Evolutionary conservation across 2,113 vertebrate genomes (phyloP).

Genomic region (Melanerpes aurifrons): DNA sequence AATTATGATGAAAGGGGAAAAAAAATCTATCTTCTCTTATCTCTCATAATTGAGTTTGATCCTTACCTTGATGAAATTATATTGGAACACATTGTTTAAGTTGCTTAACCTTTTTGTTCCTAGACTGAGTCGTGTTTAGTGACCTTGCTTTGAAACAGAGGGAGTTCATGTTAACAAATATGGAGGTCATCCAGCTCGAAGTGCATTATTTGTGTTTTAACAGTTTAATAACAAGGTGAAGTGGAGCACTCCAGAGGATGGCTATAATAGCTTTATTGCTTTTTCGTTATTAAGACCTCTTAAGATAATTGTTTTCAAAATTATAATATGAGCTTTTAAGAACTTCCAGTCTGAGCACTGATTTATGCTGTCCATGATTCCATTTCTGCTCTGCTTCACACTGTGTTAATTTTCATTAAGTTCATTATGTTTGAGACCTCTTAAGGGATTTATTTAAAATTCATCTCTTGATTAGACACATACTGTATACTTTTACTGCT

Average conservation of each 20-base stretch:
- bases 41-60: slow-evolving; percentile 65
- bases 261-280: slow-evolving; percentile 67
- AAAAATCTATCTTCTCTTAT: slow-evolving; percentile 53
- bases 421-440: slow-evolving; percentile 79
- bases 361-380: slow-evolving; percentile 69
- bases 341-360: slow-evolving; percentile 57
- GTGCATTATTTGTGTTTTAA: slow-evolving; percentile 70
- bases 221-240: slow-evolving; percentile 77
- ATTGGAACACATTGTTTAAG: slow-evolving; percentile 57
- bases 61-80: slow-evolving; percentile 59
- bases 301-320: slow-evolving; percentile 81
- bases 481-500: slow-evolving; percentile 68
- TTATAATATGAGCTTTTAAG: slow-evolving; percentile 71
- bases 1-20: slow-evolving; percentile 49
- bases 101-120: slow-evolving; percentile 69
- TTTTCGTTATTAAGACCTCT: slow-evolving; percentile 76
- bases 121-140: slow-evolving; percentile 51
- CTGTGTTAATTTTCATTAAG: slow-evolving; percentile 83
- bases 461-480: slow-evolving; percentile 76
- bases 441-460: slow-evolving; percentile 84
- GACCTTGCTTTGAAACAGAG: slow-evolving; percentile 66
- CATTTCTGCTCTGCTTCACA: slow-evolving; percentile 71
- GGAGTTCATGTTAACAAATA: slow-evolving; percentile 74
- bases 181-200: slow-evolving; percentile 68
- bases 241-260: slow-evolving; percentile 63